Percentiles rank a stretch among this genome's conserved stretches.
These are phyloP conservation scores for Agelastica alni DNA, from an alignment of 2,888 invertebrate genomes.

Conservation along the genomic window DNA sequence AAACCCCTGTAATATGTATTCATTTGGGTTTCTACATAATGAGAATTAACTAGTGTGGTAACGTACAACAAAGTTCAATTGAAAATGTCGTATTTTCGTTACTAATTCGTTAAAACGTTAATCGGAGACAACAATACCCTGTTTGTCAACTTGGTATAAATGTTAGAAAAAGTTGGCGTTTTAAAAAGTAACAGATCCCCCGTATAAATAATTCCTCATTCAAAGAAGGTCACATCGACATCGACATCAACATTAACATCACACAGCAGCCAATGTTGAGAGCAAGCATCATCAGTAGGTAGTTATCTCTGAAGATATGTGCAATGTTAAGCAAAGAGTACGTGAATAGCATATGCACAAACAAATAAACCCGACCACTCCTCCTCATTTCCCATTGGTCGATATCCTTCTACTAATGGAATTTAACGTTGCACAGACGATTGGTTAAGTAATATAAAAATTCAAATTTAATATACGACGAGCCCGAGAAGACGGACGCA, in stretches of 20 bases:
- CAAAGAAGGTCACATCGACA: not conserved
- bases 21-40: no score
- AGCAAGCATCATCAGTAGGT: no score
- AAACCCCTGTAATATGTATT: no score
- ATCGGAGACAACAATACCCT: no score
- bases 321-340: slow-evolving; percentile 49
- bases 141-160: no score
- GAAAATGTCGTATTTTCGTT: no score
- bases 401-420: slow-evolving; percentile 49
- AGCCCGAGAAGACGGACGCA: slow-evolving; percentile 18
- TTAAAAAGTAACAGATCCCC: no score
- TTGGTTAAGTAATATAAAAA: slow-evolving; percentile 58
- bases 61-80: no score
- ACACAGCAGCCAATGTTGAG: not conserved
- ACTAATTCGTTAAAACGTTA: no score
- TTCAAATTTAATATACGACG: slow-evolving; percentile 55
- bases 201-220: slow-evolving; percentile 12
- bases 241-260: not conserved
- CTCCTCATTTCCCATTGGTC: slow-evolving; percentile 50
- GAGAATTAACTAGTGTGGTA: no score
- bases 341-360: slow-evolving; percentile 55
- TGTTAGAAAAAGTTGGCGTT: no score
- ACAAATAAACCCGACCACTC: slow-evolving; percentile 54
- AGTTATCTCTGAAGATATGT: slow-evolving; percentile 36
- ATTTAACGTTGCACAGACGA: slow-evolving; percentile 55